Base-by-base conservation (phyloP, 2,888 invertebrate genomes). In the Spodoptera exigua region DNA sequence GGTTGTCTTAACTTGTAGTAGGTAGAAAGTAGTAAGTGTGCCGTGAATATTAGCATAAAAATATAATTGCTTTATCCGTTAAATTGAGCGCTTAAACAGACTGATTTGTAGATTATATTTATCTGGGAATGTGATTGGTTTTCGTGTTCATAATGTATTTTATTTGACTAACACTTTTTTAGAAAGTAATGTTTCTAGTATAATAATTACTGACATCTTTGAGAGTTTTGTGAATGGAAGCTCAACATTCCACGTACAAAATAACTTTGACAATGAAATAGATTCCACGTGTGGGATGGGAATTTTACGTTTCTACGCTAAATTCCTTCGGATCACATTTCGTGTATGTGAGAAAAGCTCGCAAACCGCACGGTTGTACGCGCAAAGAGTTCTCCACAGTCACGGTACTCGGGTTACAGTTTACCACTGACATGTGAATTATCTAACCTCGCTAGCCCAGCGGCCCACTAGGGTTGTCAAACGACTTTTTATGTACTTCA, bases 391-490 rank as follows among this genome's bases (percentile, higher is more conserved):
- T 35, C 61, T 51, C 46, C 61, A 60, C 62, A 73, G 64, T 74
- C 79, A 80, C 79, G 76, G 68, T 63, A 70, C 75, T 82, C 73
- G 61, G 66, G 77, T 83, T 80, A 78, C 83, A 78, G 72, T 72
- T 79, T 76, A 75, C 79, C 79, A 80, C 76, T 54, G 72, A 76
- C 74, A 78, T 82, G 82, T 79, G 80, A 79, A 80, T 78, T 80
- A 76, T 80, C 74, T 76, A 58, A 73, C 76, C 78, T 79, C 72
- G 74, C 70, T 66, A 58, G 49, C 57, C 67, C 60, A 65, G 61
- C 55, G 56, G 35, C 46, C 59, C 40, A 48, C 17, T 59, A 83
- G 78, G 77, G 79, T 43, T 74, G 66, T 5, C 58, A 39, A 27
- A 4, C 9, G 27, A 27, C 27, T n/a, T n/a, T n/a, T n/a, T n/a